Evolutionary conservation across 2,797 vertebrate species (phyloP).

Genomic region (Macroramphosus scolopax): DNA sequence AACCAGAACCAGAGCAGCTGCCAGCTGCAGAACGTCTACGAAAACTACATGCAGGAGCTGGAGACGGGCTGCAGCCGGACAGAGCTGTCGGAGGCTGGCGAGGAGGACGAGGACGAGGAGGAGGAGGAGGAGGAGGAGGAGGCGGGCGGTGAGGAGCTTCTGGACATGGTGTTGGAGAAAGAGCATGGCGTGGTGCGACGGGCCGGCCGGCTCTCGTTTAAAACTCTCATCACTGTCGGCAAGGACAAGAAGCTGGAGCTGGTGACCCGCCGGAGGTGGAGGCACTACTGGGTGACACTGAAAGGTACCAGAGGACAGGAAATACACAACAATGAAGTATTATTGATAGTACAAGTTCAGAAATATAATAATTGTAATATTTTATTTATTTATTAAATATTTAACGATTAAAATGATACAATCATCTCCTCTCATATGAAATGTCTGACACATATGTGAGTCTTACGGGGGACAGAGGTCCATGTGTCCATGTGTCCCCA

Average conservation of each 20-base stretch:
- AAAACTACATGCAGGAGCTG: conserved; percentile 92
- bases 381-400: too few relatives aligned
- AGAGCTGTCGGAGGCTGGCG: conserved; percentile 62
- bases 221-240: conserved; percentile 86
- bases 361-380: too few relatives aligned
- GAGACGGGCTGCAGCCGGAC: conserved; percentile 78
- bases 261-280: conserved; percentile 87
- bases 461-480: too few relatives aligned
- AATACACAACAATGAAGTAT: too few relatives aligned
- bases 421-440: too few relatives aligned
- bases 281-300: conserved; percentile 89
- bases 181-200: conserved; percentile 90
- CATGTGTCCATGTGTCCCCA: too few relatives aligned
- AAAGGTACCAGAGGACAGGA: conserved; percentile 77
- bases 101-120: conserved; percentile 48
- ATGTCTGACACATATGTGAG: too few relatives aligned
- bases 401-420: too few relatives aligned
- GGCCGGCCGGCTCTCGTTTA: conserved; percentile 93
- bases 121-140: conserved; percentile 49
- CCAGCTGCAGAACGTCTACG: conserved; percentile 86
- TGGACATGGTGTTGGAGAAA: conserved; percentile 87
- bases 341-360: too few relatives aligned
- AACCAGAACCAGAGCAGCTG: conserved; percentile 72
- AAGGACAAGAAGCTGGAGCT: conserved; percentile 91
- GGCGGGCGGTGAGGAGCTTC: conserved; percentile 77